Conservation (phyloP, 2,888 invertebrate species). For the Eilema sororculum region DNA sequence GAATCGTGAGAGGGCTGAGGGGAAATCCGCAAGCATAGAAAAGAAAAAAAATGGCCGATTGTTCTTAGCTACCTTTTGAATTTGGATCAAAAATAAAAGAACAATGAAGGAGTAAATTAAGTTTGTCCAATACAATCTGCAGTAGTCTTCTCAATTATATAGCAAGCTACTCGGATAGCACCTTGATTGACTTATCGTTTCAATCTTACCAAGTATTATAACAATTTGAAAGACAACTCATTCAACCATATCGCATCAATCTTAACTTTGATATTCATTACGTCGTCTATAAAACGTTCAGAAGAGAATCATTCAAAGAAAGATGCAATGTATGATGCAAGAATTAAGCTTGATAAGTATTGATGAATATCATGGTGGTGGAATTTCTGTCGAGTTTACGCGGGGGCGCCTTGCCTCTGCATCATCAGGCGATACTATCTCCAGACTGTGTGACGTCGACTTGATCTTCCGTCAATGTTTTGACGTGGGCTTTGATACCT, state of each 20-base stretch:
- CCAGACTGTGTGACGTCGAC: constrained; percentile 57
- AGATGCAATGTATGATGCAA: constrained; percentile 10
- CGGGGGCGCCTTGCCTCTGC: constrained; percentile 70
- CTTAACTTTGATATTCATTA: constrained; percentile 11
- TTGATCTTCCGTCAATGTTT: constrained; percentile 73
- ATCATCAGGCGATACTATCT: constrained; percentile 75
- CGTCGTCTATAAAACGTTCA: background rate
- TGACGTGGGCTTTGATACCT: constrained; percentile 63
- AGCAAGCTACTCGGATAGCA: constrained; percentile 56
- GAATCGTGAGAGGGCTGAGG: too few relatives aligned
- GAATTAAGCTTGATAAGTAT: background rate
- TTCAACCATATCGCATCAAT: background rate
- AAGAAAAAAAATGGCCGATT: too few relatives aligned
- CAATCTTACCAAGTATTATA: constrained; percentile 55
- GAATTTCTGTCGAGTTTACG: constrained; percentile 55
- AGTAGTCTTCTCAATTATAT: constrained; percentile 42
- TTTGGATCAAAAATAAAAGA: background rate
- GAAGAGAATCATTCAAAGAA: background rate
- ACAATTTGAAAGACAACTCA: constrained; percentile 18
- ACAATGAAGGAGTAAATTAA: background rate
- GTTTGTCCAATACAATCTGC: constrained; percentile 1
- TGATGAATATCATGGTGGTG: background rate
- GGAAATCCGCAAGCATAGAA: too few relatives aligned
- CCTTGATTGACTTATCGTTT: constrained; percentile 76
- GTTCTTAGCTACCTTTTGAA: background rate